Conservation (phyloP, 2,888 invertebrate species). For the Oscheius myriophilus region DNA sequence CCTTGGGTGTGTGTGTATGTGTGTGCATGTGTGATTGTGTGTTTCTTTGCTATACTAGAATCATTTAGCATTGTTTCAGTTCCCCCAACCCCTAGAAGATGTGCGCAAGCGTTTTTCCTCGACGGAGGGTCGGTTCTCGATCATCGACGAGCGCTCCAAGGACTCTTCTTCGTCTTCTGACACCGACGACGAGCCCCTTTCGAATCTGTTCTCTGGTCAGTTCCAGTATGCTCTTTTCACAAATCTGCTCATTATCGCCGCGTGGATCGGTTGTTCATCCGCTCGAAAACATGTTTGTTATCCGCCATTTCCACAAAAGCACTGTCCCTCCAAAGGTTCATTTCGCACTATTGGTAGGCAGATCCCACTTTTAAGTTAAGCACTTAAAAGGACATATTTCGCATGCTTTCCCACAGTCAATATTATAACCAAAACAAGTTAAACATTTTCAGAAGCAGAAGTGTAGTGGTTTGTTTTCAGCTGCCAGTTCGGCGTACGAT, state of each 20-base stretch:
- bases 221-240: conserved; percentile 4
- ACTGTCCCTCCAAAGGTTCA: background rate
- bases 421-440: too few relatives aligned
- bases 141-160: conserved; percentile 28
- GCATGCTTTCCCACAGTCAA: too few relatives aligned
- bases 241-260: background rate
- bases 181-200: conserved; percentile 24
- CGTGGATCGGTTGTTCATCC: conserved; percentile 2
- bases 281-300: background rate
- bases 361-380: too few relatives aligned
- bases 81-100: conserved; percentile 29
- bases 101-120: conserved; percentile 26
- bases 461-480: background rate
- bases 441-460: too few relatives aligned
- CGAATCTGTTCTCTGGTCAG: conserved; percentile 16
- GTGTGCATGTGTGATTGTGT: too few relatives aligned
- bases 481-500: too few relatives aligned
- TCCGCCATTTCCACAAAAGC: background rate
- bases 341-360: too few relatives aligned
- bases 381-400: too few relatives aligned
- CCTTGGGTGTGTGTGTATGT: too few relatives aligned
- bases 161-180: conserved; percentile 13
- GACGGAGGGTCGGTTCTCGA: conserved; percentile 29
- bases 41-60: too few relatives aligned
- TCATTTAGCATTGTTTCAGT: too few relatives aligned